Conservation (phyloP, 2,797 vertebrate species). For the Intellagama lesueurii region DNA sequence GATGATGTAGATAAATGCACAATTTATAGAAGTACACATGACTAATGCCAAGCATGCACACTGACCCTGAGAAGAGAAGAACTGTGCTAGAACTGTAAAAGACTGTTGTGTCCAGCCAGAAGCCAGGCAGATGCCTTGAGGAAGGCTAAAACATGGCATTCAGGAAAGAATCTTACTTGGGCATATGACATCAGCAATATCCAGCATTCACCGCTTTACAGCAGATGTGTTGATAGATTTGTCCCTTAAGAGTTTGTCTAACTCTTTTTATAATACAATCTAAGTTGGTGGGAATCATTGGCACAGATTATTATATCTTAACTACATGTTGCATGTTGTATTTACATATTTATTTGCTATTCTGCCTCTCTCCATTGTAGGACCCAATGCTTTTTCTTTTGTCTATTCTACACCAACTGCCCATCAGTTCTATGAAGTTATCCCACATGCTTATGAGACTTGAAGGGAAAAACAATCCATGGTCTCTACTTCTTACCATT, state of each 20-base stretch:
- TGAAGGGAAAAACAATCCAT: too few species aligned
- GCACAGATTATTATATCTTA: background rate
- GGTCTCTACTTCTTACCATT: too few species aligned
- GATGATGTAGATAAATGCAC: background rate
- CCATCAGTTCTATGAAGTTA: background rate
- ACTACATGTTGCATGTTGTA: background rate
- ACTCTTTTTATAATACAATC: background rate
- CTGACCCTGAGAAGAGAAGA: background rate
- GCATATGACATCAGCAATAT: background rate
- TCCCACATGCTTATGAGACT: background rate
- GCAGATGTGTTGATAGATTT: background rate
- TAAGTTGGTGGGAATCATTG: background rate
- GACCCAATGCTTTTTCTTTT: background rate
- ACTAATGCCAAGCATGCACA: background rate
- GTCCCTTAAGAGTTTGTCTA: background rate
- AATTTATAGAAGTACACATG: background rate
- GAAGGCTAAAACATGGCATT: background rate
- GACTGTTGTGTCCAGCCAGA: background rate
- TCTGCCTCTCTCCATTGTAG: too few species aligned
- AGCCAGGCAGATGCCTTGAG: background rate
- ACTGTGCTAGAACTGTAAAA: background rate
- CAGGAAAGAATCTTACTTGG: too few species aligned
- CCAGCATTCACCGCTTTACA: background rate
- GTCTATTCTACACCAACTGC: background rate
- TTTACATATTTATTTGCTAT: too few species aligned